A percentile compares a stretch with the other conserved stretches of the same genome.
Conservation (phyloP, 2,888 invertebrate species). For the Cabera pusaria region DNA sequence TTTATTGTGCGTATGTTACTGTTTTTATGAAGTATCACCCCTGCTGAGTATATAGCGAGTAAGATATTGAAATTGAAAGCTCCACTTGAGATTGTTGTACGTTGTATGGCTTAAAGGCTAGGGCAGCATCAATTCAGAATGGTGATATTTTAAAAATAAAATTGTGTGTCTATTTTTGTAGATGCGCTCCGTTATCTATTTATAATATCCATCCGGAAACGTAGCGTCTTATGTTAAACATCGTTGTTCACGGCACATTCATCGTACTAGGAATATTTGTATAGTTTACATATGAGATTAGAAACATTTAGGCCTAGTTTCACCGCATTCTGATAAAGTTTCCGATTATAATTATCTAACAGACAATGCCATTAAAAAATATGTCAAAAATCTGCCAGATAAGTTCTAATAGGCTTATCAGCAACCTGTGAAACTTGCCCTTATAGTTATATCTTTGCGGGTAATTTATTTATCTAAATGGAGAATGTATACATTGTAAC, state of each 20-base stretch:
- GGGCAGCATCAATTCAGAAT: constrained; percentile 56
- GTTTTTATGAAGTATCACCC: too few species aligned
- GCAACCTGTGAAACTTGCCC: too few species aligned
- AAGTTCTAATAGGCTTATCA: too few species aligned
- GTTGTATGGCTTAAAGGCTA: constrained; percentile 40
- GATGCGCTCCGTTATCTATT: constrained; percentile 41
- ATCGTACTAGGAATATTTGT: constrained; percentile 52
- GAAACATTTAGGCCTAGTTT: too few species aligned
- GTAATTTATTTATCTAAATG: constrained; percentile 66
- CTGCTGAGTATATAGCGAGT: constrained; percentile 17
- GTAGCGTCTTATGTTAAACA: constrained; percentile 41
- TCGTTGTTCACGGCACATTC: constrained; percentile 51
- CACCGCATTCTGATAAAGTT: too few species aligned
- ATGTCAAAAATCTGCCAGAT: too few species aligned
- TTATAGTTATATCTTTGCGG: constrained; percentile 71
- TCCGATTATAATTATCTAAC: too few species aligned
- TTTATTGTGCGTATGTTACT: too few species aligned
- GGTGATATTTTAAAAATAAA: constrained; percentile 65
- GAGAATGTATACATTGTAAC: constrained; percentile 70
- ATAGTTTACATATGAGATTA: constrained; percentile 66
- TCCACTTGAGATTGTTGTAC: constrained; percentile 29
- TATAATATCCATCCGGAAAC: constrained; percentile 42
- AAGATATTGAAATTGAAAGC: constrained; percentile 22
- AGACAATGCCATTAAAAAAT: too few species aligned
- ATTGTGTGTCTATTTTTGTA: constrained; percentile 54